Evolutionary conservation across 2,888 invertebrate species (phyloP).

Genomic region (Synanthedon vespiformis): DNA sequence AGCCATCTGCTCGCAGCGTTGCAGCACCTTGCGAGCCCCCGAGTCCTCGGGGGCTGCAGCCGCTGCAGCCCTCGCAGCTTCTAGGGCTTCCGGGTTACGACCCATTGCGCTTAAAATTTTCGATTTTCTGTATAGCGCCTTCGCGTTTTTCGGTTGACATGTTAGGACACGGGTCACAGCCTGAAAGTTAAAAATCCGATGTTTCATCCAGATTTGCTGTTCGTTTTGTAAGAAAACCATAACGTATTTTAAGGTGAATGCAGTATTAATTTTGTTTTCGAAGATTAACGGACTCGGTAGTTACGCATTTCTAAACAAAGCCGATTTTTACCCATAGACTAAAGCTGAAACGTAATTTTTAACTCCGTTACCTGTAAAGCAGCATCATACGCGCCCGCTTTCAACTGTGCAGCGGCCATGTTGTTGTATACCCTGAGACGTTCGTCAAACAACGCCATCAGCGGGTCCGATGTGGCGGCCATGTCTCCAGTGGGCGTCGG

Average conservation of each 20-base stretch:
- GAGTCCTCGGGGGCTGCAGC: slow-evolving; percentile 49
- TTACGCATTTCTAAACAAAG: too few species aligned
- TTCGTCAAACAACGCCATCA: slow-evolving; percentile 76
- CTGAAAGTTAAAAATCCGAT: slow-evolving; percentile 25
- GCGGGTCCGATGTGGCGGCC: slow-evolving; percentile 29
- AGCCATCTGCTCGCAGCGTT: not conserved
- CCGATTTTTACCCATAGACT: too few species aligned
- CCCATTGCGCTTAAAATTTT: slow-evolving; percentile 59
- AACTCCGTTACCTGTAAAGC: slow-evolving; percentile 75
- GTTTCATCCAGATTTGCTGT: too few species aligned
- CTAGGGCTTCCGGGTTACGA: slow-evolving; percentile 78
- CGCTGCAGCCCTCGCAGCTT: slow-evolving; percentile 56
- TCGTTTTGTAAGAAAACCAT: too few species aligned
- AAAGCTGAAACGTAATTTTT: not conserved
- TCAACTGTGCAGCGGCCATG: slow-evolving; percentile 92
- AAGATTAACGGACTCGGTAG: too few species aligned
- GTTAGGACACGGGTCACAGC: slow-evolving; percentile 86
- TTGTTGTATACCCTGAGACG: slow-evolving; percentile 90
- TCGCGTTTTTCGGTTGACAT: slow-evolving; percentile 89
- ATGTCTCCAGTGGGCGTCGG: slow-evolving; percentile 63
- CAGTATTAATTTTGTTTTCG: too few species aligned
- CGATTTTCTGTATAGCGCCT: slow-evolving; percentile 87
- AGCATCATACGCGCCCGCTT: slow-evolving; percentile 86
- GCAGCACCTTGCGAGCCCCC: slow-evolving; percentile 25
- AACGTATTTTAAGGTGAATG: too few species aligned